Conservation (phyloP, 1,140 invertebrate genomes). For the Dufourea novaeangliae region DNA sequence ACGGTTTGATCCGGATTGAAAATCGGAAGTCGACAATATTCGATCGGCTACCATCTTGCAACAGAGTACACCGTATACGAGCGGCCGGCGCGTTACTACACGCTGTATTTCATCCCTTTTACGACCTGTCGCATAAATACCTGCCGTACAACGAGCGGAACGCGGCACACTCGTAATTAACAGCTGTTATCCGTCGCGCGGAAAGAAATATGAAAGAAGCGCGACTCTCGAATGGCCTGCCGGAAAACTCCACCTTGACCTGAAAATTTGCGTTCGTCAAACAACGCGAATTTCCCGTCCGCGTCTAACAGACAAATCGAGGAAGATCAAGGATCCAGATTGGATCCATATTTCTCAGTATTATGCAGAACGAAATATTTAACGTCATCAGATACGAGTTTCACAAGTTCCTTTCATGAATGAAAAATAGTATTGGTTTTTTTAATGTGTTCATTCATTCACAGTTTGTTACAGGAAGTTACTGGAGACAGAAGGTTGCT, state of each 20-base stretch:
- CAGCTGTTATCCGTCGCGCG: constrained; percentile 22
- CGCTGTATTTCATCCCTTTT: constrained; percentile 11
- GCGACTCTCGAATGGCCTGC: not conserved
- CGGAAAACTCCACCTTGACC: not conserved
- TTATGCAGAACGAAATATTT: too few relatives aligned
- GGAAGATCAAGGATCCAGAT: too few relatives aligned
- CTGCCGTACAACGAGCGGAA: not conserved
- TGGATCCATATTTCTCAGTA: too few relatives aligned
- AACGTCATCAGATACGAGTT: too few relatives aligned
- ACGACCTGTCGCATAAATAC: constrained; percentile 13
- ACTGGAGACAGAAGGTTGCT: too few relatives aligned
- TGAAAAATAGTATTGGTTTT: too few relatives aligned
- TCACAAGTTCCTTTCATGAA: too few relatives aligned
- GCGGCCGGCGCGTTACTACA: not conserved
- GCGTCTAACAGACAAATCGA: not conserved
- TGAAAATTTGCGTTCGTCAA: not conserved
- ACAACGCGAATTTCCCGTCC: not conserved
- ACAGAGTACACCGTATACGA: not conserved
- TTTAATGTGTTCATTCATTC: too few relatives aligned
- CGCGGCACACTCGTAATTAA: constrained; percentile 16
- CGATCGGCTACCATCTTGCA: not conserved
- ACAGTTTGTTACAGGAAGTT: too few relatives aligned
- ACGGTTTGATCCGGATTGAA: not conserved
- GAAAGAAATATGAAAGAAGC: constrained; percentile 20
- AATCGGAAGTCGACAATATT: not conserved